phyloP scores from a whole-genome alignment of 2,113 vertebrate species.

The Alligator sinensis region DNA sequence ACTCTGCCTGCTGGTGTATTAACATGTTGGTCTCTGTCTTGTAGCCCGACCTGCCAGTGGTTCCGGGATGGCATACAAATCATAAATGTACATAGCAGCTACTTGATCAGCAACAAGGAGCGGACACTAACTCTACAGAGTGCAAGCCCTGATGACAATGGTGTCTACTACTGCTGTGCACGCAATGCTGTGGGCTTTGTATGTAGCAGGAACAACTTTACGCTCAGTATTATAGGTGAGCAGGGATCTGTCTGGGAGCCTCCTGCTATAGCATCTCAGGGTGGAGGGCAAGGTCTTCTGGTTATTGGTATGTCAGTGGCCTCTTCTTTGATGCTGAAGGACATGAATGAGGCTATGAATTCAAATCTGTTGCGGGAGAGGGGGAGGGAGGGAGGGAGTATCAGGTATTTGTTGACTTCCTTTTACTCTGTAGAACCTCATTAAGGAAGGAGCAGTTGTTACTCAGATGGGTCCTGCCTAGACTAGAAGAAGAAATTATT shows the following conservation, averaged over 20 bases:
- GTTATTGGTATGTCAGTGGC: background rate
- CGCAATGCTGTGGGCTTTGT: constrained; percentile 86
- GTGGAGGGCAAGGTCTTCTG: accelerated
- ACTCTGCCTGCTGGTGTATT: background rate
- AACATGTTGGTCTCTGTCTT: background rate
- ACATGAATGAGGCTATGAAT: background rate
- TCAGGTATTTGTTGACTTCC: background rate
- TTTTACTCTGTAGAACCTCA: background rate
- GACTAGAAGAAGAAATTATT: background rate
- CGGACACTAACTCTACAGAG: constrained; percentile 87
- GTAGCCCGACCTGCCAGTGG: constrained; percentile 93
- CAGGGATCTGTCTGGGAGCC: accelerated
- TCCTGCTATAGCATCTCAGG: no score
- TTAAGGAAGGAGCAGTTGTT: background rate
- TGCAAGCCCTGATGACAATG: constrained; percentile 86
- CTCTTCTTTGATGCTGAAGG: background rate
- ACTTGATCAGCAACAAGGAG: constrained; percentile 91
- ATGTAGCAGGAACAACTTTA: constrained; percentile 93
- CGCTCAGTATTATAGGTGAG: constrained; percentile 90
- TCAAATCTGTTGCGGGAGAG: background rate
- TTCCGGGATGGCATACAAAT: constrained; percentile 86
- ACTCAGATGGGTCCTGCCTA: background rate
- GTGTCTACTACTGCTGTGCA: constrained; percentile 93
- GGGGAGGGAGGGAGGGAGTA: background rate
- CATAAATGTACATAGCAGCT: constrained; percentile 77